phyloP scores from a whole-genome alignment of 1,140 invertebrate genomes.

The Drosophila tristis region DNA sequence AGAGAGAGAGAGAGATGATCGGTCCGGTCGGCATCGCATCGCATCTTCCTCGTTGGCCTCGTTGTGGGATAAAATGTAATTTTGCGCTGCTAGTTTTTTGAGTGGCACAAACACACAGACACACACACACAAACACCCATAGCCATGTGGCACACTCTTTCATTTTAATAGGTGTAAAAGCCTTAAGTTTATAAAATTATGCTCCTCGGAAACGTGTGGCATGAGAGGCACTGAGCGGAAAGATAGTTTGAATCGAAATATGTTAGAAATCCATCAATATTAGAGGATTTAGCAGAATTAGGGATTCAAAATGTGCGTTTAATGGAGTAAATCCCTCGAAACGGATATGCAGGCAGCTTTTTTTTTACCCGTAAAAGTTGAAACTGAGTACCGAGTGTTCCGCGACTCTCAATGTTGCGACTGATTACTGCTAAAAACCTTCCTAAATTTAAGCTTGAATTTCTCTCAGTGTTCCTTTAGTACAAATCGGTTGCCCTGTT shows the following conservation, averaged over 20 bases:
- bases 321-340: background rate
- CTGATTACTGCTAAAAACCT: no score
- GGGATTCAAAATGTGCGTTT: background rate
- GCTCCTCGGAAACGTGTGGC: conserved; percentile 37
- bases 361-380: no score
- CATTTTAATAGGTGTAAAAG: conserved; percentile 73
- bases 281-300: no score
- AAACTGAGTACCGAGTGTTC: no score
- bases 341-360: no score
- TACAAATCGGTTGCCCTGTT: conserved; percentile 40
- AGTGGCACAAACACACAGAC: conserved; percentile 48
- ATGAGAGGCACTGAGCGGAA: conserved; percentile 9
- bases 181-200: conserved; percentile 73
- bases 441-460: background rate
- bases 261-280: no score
- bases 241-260: background rate
- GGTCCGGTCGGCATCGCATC: conserved; percentile 1
- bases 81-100: conserved; percentile 69
- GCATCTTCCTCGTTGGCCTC: conserved; percentile 26
- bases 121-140: conserved; percentile 11
- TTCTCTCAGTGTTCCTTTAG: conserved; percentile 12
- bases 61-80: conserved; percentile 66
- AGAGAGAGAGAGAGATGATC: background rate
- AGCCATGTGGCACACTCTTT: conserved; percentile 2
- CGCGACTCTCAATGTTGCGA: no score